A percentile compares a stretch with the other conserved stretches of the same genome.
These are phyloP conservation scores for Hipparchia sbordonii DNA, from an alignment of 2,888 invertebrate genomes.

Conservation along the genomic window DNA sequence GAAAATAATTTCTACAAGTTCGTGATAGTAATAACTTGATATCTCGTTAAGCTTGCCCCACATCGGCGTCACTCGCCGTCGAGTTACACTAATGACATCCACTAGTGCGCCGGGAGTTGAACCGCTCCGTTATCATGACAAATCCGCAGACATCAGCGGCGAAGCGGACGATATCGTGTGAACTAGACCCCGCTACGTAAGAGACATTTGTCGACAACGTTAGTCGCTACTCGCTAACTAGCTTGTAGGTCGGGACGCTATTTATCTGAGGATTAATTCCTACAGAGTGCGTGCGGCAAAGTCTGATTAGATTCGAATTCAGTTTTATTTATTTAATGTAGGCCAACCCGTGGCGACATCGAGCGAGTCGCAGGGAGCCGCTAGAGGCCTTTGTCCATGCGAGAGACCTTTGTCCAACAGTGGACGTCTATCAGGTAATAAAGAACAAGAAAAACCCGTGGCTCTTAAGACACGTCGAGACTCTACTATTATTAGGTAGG, in stretches of 20 bases:
- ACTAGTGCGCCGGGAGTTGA: background rate
- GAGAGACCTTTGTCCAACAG: too few relatives aligned
- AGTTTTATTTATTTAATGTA: too few relatives aligned
- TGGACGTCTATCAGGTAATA: too few relatives aligned
- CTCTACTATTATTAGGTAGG: too few relatives aligned
- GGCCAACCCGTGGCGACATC: too few relatives aligned
- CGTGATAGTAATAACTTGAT: slow-evolving; percentile 9
- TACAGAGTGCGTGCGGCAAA: background rate
- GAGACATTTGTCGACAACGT: background rate
- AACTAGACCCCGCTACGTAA: slow-evolving; percentile 41
- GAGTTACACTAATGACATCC: slow-evolving; percentile 12
- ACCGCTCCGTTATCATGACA: slow-evolving; percentile 36
- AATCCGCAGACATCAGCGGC: slow-evolving; percentile 45
- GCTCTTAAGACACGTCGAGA: too few relatives aligned
- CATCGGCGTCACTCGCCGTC: slow-evolving; percentile 1
- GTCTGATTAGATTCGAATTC: too few relatives aligned
- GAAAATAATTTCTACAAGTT: background rate
- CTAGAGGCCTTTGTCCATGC: too few relatives aligned
- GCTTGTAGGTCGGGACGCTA: background rate
- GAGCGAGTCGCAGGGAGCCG: too few relatives aligned
- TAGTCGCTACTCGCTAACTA: background rate
- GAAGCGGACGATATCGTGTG: slow-evolving; percentile 38
- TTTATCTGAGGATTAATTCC: background rate
- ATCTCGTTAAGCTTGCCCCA: slow-evolving; percentile 15
- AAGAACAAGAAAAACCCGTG: too few relatives aligned